A percentile compares a stretch with the other conserved stretches of the same genome.
These are phyloP conservation scores for Drosophila atroscutellata DNA, from an alignment of 2,888 invertebrate genomes.

Conservation along the genomic window DNA sequence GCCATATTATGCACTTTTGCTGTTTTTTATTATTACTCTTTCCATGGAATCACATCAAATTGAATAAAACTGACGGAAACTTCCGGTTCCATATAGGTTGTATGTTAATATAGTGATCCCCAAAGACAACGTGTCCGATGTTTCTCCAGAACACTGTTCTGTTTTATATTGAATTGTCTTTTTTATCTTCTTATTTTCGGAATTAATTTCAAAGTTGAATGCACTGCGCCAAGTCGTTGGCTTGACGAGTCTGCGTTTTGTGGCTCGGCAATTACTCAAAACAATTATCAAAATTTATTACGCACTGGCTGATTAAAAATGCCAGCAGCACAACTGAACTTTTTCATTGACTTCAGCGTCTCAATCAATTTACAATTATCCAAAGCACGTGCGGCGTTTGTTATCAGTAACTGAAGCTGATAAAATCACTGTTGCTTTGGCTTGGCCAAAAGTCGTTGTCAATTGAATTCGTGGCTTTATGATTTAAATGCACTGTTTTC, in stretches of 20 bases:
- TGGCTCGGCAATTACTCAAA: slow-evolving; percentile 21
- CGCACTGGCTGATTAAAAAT: slow-evolving; percentile 41
- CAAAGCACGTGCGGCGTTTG: slow-evolving; percentile 59
- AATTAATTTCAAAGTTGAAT: slow-evolving; percentile 67
- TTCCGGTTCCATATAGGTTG: slow-evolving; percentile 44
- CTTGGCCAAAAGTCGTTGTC: neutral
- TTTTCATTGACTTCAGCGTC: slow-evolving; percentile 28
- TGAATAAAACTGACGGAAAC: slow-evolving; percentile 51
- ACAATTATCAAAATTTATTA: slow-evolving; percentile 34
- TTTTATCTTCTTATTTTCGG: slow-evolving; percentile 29
- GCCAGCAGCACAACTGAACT: slow-evolving; percentile 15
- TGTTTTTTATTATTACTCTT: slow-evolving; percentile 33
- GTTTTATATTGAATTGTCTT: slow-evolving; percentile 1
- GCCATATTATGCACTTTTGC: slow-evolving; percentile 66
- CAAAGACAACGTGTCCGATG: slow-evolving; percentile 22
- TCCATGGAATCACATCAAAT: slow-evolving; percentile 47
- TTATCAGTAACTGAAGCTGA: slow-evolving; percentile 16
- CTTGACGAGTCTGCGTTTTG: slow-evolving; percentile 25
- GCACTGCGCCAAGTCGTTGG: slow-evolving; percentile 51
- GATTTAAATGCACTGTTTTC: slow-evolving; percentile 45
- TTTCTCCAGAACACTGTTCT: slow-evolving; percentile 7
- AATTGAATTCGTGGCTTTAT: slow-evolving; percentile 4
- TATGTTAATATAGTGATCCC: slow-evolving; percentile 45
- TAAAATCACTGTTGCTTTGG: neutral
- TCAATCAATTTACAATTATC: slow-evolving; percentile 66